These are phyloP conservation scores for Melanotaenia duboulayi DNA, from an alignment of 2,113 vertebrate species.

Conservation along the genomic window DNA sequence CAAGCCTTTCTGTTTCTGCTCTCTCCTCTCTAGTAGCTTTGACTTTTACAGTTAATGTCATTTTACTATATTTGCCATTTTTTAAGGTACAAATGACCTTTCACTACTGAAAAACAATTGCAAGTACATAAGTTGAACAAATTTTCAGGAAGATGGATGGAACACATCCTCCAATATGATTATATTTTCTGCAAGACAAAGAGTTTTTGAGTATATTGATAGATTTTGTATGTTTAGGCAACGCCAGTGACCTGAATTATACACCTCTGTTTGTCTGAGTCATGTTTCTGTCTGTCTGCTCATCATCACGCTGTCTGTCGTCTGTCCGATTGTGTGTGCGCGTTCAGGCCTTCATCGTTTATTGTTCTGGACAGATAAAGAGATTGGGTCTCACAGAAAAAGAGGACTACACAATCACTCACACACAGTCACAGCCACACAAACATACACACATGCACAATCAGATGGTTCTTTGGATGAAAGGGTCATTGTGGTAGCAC, in stretches of 20 bases:
- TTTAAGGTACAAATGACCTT: not conserved
- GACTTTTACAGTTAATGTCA: slow-evolving; percentile 12
- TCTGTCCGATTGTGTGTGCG: slow-evolving; percentile 37
- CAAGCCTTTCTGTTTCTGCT: slow-evolving; percentile 58
- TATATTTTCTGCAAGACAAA: not conserved
- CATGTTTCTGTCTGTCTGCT: slow-evolving; percentile 39
- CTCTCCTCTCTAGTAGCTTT: slow-evolving; percentile 25
- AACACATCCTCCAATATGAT: too few relatives aligned
- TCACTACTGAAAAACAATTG: too few relatives aligned
- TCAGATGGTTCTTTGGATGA: slow-evolving; percentile 83
- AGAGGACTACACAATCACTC: slow-evolving; percentile 75
- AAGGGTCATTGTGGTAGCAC: slow-evolving; percentile 91
- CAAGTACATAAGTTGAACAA: not conserved
- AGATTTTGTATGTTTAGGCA: slow-evolving; percentile 4
- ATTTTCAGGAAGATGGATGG: not conserved
- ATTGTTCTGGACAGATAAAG: slow-evolving; percentile 92
- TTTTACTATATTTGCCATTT: not conserved
- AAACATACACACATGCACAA: slow-evolving; percentile 63
- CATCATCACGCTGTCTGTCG: slow-evolving; percentile 45
- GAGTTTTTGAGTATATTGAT: slow-evolving; percentile 3
- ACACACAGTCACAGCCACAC: slow-evolving; percentile 64
- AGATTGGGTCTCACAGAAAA: slow-evolving; percentile 87
- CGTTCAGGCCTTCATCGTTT: slow-evolving; percentile 87
- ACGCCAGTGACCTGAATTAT: slow-evolving; percentile 53
- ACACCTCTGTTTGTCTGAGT: slow-evolving; percentile 24